Evolutionary conservation across 2,888 invertebrate species (phyloP), one percentile per base, ranked within the genome.

Genomic region (Cephus nigrinus): DNA sequence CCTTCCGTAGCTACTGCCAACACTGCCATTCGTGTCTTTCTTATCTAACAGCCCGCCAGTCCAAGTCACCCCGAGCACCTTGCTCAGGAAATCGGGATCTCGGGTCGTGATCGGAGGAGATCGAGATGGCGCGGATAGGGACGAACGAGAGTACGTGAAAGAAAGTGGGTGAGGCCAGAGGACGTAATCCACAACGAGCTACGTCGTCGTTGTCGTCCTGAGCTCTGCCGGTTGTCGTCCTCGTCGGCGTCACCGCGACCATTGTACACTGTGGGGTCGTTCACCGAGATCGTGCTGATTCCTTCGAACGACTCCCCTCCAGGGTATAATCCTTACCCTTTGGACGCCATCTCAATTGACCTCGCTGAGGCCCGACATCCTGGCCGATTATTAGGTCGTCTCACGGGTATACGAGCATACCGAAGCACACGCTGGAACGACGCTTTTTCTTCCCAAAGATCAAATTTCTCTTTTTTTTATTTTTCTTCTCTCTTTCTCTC

Each of bases 211-310:
- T 4, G 40, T 40, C 36, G 36, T 40, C 36, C 15, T 15, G 36
- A 1, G 4, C 36, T 77, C 78, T 69, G 77, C 78, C 74, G 78
- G 80, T n/a, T 12, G 15, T 15, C 71, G 74, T 73, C 80, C 12
- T 4, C 69, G 73, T 73, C 80, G 76, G 12, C 79, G 76, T 79
- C 76, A 75, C 73, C 76, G 75, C 71, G 75, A 75, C 80, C 79
- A 82, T 83, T 84, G 81, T 83, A 83, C 80, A 71, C 71, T 79
- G 72, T 77, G 75, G 79, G 81, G 76, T 84, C 85, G 82, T 85
- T 86, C 83, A 74, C 80, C 82, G 81, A 75, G 85, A 84, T 87
- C 86, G 85, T 83, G 87, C 84, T 84, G 86, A 87, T 85, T 87
- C 82, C 84, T 82, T 81, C 74, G 69, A 78, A 83, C 79, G 80